Conservation (phyloP, 2,888 invertebrate species). For the Spicauda simplicius region DNA sequence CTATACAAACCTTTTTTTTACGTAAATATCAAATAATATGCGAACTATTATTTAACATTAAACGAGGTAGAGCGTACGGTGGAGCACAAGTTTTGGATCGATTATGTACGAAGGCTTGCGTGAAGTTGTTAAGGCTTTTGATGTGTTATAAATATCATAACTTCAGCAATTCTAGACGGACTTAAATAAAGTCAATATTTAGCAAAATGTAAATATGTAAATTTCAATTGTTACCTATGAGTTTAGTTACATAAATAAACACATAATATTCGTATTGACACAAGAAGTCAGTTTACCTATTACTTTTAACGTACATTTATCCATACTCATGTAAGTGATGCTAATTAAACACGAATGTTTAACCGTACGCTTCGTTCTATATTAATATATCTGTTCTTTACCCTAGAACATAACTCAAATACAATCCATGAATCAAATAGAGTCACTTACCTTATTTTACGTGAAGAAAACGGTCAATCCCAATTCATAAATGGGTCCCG, state of each 20-base stretch:
- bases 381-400: background rate
- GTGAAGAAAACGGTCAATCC: constrained; percentile 66
- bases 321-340: background rate
- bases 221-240: background rate
- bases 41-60: background rate
- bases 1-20: no score
- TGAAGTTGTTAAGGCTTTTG: background rate
- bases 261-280: no score
- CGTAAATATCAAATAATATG: background rate
- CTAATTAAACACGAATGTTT: background rate
- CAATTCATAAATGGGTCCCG: constrained; percentile 75
- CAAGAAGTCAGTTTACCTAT: background rate
- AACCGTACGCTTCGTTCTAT: background rate
- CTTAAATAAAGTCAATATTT: background rate
- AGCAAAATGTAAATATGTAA: background rate
- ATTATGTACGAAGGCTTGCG: constrained; percentile 5
- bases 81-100: constrained; percentile 10
- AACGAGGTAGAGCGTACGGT: constrained; percentile 11
- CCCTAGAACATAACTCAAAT: background rate
- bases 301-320: background rate
- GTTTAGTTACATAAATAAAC: no score
- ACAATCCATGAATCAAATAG: background rate
- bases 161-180: background rate
- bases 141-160: background rate
- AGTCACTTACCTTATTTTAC: constrained; percentile 65